A percentile compares a stretch with the other conserved stretches of the same genome.
Conservation (phyloP, 1,140 invertebrate genomes). For the Agraylea sexmaculata region DNA sequence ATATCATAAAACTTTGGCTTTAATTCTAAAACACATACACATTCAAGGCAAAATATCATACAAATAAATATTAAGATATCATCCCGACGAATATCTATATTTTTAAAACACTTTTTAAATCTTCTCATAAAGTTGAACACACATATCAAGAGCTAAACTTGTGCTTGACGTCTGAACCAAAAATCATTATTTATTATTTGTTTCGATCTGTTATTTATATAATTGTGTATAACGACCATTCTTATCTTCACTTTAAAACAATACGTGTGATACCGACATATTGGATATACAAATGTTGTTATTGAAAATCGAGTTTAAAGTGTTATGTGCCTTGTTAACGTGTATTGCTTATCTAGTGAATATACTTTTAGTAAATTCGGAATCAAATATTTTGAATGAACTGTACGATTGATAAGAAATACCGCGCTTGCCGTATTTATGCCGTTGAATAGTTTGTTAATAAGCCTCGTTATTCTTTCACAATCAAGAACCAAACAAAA, state of each 20-base stretch:
- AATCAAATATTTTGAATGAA: too few relatives aligned
- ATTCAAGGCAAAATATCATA: too few relatives aligned
- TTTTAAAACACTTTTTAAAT: background rate
- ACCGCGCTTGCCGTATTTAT: too few relatives aligned
- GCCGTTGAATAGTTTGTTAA: too few relatives aligned
- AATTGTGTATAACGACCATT: slow-evolving; percentile 13
- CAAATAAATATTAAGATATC: too few relatives aligned
- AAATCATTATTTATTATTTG: background rate
- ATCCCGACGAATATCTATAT: too few relatives aligned
- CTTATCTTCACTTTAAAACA: slow-evolving; percentile 13
- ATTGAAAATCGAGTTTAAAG: slow-evolving; percentile 22
- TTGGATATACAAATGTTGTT: slow-evolving; percentile 12
- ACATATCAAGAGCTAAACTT: background rate
- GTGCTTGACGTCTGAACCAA: background rate
- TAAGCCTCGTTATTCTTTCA: too few relatives aligned
- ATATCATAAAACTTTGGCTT: too few relatives aligned
- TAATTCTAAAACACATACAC: too few relatives aligned
- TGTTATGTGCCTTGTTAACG: slow-evolving; percentile 21
- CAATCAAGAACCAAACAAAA: too few relatives aligned
- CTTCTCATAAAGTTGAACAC: slow-evolving; percentile 1
- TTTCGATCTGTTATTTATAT: background rate
- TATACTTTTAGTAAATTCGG: too few relatives aligned
- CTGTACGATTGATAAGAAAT: too few relatives aligned
- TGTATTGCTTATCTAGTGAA: slow-evolving; percentile 23
- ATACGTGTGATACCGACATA: slow-evolving; percentile 15